A percentile compares a stretch with the other conserved stretches of the same genome.
Conservation (phyloP, 2,888 invertebrate genomes). For the Odontothrips loti region DNA sequence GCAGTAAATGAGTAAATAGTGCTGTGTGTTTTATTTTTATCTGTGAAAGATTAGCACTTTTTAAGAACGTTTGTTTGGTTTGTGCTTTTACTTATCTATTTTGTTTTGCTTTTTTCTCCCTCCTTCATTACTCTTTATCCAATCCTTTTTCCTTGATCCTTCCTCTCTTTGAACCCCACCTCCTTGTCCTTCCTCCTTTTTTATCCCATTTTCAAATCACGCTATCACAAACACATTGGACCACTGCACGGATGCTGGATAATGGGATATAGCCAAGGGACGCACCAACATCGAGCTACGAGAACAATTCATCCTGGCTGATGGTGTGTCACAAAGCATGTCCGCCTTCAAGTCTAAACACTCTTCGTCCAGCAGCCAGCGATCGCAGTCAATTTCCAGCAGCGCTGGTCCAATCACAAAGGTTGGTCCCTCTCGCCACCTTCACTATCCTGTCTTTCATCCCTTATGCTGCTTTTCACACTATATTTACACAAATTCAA, state of each 20-base stretch:
- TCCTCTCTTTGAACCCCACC: constrained; percentile 35
- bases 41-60: constrained; percentile 39
- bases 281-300: constrained; percentile 99
- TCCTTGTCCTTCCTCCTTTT: constrained; percentile 41
- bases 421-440: constrained; percentile 55
- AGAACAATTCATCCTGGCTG: constrained; percentile 97
- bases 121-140: constrained; percentile 33
- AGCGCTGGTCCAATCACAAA: constrained; percentile 91
- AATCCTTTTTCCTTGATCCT: constrained; percentile 35
- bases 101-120: constrained; percentile 42
- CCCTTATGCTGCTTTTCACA: constrained; percentile 19
- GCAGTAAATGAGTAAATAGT: constrained; percentile 30
- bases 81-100: constrained; percentile 35
- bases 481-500: not conserved
- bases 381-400: constrained; percentile 59
- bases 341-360: constrained; percentile 95
- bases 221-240: constrained; percentile 26
- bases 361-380: constrained; percentile 65
- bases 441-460: constrained; percentile 34
- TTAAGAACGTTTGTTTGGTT: constrained; percentile 33
- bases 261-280: constrained; percentile 77
- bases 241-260: constrained; percentile 33
- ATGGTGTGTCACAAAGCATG: constrained; percentile 98
- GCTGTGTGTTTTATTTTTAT: constrained; percentile 38
- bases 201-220: constrained; percentile 37